phyloP scores from a whole-genome alignment of 2,797 vertebrate species.

The Sebastiscus albofasciatus region DNA sequence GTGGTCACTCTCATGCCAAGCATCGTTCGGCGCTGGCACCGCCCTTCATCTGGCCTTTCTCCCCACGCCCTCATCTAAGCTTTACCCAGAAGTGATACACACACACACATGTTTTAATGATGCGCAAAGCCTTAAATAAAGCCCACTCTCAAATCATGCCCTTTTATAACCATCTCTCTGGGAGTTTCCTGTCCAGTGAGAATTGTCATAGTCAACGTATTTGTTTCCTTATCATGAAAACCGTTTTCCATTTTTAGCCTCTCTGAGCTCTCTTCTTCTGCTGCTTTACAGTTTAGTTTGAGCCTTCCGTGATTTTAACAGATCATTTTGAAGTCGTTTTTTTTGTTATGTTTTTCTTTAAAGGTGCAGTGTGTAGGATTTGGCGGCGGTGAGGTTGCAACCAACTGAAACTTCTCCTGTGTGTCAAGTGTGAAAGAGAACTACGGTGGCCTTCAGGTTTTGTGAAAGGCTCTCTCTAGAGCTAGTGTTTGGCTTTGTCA shows the following conservation, averaged over 20 bases:
- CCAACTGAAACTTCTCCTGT: too few species aligned
- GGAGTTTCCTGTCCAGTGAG: constrained; percentile 48
- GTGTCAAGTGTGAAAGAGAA: too few species aligned
- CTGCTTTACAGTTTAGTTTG: not conserved
- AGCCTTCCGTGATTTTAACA: not conserved
- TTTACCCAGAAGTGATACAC: constrained; percentile 14
- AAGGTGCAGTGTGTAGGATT: too few species aligned
- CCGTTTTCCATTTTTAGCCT: constrained; percentile 21
- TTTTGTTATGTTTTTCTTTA: not conserved
- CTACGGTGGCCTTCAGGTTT: too few species aligned
- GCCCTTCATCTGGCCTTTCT: constrained; percentile 40
- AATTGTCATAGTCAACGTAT: constrained; percentile 39
- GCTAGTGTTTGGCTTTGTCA: too few species aligned
- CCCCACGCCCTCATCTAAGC: constrained; percentile 6
- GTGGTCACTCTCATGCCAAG: constrained; percentile 50
- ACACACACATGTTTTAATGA: constrained; percentile 23
- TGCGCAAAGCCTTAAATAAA: constrained; percentile 61
- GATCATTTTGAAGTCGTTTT: not conserved
- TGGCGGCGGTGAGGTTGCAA: too few species aligned
- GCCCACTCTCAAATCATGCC: constrained; percentile 39
- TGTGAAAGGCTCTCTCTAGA: too few species aligned
- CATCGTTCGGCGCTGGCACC: constrained; percentile 28
- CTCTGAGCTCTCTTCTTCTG: not conserved
- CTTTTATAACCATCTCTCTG: constrained; percentile 61
- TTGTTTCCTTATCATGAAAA: constrained; percentile 25